Conservation (phyloP, 1,140 invertebrate species). For the Lithobius niger region DNA sequence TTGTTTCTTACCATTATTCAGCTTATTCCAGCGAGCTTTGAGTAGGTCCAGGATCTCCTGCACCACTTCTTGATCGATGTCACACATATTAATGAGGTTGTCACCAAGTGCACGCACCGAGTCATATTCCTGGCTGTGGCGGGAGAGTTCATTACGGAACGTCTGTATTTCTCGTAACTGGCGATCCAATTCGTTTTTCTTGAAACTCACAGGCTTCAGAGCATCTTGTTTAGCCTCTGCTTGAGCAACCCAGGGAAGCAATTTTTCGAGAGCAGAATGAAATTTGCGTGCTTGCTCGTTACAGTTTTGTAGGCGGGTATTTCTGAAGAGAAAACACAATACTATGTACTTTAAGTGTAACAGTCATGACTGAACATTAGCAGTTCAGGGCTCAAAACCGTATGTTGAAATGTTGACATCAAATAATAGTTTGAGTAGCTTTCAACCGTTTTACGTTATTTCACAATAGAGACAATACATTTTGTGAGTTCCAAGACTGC, state of each 20-base stretch:
- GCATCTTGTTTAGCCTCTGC: slow-evolving; percentile 71
- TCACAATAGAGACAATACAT: too few species aligned
- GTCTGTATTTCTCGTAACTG: slow-evolving; percentile 77
- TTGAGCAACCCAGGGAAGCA: slow-evolving; percentile 73
- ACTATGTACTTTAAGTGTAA: too few species aligned
- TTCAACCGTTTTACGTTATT: too few species aligned
- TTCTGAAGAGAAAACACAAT: slow-evolving; percentile 31
- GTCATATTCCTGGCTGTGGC: slow-evolving; percentile 82
- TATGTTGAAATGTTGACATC: too few species aligned
- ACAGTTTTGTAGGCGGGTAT: slow-evolving; percentile 71
- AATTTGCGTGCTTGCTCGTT: slow-evolving; percentile 87
- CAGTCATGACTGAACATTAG: too few species aligned
- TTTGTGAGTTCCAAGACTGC: too few species aligned
- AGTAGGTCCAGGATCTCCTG: slow-evolving; percentile 62
- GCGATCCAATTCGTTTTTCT: slow-evolving; percentile 71
- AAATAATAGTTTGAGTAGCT: too few species aligned
- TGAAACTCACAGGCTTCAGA: slow-evolving; percentile 63
- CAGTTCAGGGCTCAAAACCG: too few species aligned
- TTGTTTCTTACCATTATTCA: slow-evolving; percentile 58
- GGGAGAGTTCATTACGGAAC: slow-evolving; percentile 81
- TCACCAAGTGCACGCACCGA: slow-evolving; percentile 71
- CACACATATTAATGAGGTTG: slow-evolving; percentile 61
- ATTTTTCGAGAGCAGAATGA: slow-evolving; percentile 63
- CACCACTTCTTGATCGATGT: slow-evolving; percentile 79
- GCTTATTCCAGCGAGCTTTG: slow-evolving; percentile 74